Evolutionary conservation across 2,888 invertebrate species (phyloP).

Genomic region (Microctonus brassicae): DNA sequence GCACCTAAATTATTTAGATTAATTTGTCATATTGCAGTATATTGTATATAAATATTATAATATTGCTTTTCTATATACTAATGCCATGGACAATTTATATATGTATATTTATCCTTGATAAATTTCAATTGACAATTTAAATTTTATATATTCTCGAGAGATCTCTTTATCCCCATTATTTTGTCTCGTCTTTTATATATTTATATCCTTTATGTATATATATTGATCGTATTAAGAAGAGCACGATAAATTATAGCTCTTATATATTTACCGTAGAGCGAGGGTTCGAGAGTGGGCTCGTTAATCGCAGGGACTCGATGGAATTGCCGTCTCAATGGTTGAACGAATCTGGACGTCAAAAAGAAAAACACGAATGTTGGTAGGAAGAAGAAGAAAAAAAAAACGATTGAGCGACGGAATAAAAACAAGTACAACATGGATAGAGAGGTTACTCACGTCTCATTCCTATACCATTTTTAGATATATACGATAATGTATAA

Average conservation of each 20-base stretch:
- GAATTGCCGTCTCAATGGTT: background rate
- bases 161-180: background rate
- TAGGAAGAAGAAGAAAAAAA: background rate
- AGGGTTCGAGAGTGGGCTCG: constrained; percentile 32
- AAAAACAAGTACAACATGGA: background rate
- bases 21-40: no score
- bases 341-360: background rate
- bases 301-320: constrained; percentile 16
- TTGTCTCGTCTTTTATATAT: background rate
- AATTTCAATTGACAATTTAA: background rate
- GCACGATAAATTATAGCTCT: background rate
- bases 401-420: background rate
- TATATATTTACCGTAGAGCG: background rate
- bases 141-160: background rate
- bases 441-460: background rate
- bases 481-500: background rate
- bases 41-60: no score
- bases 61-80: no score
- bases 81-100: no score
- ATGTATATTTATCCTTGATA: background rate
- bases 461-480: constrained; percentile 24
- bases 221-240: background rate
- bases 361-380: background rate
- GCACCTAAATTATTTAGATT: no score
- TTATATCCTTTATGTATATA: background rate